Conservation (phyloP, 1,140 invertebrate genomes). For the Holcopasites calliopsidis region DNA sequence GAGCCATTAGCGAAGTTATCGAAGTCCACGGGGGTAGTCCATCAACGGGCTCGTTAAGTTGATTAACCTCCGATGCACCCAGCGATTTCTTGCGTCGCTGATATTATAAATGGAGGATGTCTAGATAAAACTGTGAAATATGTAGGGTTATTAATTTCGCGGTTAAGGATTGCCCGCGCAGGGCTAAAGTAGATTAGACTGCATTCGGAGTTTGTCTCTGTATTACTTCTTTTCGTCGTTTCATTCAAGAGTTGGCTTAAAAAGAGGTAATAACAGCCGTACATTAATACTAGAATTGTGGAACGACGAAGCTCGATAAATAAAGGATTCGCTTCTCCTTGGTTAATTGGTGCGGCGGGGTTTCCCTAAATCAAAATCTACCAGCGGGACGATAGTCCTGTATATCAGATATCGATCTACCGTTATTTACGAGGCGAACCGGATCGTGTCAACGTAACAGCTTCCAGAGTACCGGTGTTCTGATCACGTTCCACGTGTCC, state of each 20-base stretch:
- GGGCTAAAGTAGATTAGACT: constrained; percentile 3
- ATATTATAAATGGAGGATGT: constrained; percentile 33
- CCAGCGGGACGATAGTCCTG: neutral
- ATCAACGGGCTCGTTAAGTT: constrained; percentile 45
- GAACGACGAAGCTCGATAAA: neutral
- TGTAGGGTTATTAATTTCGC: constrained; percentile 38
- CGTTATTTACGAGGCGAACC: constrained; percentile 40
- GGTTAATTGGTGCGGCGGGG: constrained; percentile 18
- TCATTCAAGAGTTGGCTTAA: neutral
- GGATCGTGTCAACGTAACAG: constrained; percentile 49
- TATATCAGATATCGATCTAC: constrained; percentile 42
- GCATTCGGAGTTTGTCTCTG: neutral
- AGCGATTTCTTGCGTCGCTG: constrained; percentile 24
- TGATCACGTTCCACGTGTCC: constrained; percentile 40
- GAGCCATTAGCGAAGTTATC: constrained; percentile 43
- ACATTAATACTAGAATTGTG: too few species aligned
- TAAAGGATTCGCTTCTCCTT: constrained; percentile 1
- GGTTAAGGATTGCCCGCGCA: constrained; percentile 23
- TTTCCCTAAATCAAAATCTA: constrained; percentile 46
- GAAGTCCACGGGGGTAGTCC: constrained; percentile 30
- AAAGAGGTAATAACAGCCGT: neutral
- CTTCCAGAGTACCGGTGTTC: constrained; percentile 42
- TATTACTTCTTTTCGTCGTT: neutral
- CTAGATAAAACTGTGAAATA: constrained; percentile 46
- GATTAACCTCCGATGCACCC: constrained; percentile 42